Conservation (phyloP, 2,797 vertebrate species). For the Scolopax bukidnonensis region DNA sequence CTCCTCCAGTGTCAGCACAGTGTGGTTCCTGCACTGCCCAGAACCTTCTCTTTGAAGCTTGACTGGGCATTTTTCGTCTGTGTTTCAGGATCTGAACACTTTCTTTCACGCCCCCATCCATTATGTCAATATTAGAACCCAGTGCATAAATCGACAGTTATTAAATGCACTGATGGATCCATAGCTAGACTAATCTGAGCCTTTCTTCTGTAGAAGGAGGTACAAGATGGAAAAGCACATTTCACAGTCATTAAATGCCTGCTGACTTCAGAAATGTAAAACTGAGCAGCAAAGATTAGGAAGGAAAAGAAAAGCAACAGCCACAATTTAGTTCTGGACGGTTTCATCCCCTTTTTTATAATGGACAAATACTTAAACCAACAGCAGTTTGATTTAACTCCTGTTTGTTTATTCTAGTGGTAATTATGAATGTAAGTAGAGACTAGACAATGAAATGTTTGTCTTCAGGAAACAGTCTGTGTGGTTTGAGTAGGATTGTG, state of each 20-base stretch:
- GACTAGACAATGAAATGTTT: neutral
- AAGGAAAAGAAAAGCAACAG: slow-evolving; percentile 1
- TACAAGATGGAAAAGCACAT: neutral
- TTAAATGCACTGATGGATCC: neutral
- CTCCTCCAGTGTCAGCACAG: neutral
- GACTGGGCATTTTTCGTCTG: neutral
- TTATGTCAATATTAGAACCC: neutral
- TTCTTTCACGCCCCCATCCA: rapidly evolving
- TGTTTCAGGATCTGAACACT: neutral
- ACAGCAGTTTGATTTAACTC: slow-evolving; percentile 18
- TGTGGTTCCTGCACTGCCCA: neutral
- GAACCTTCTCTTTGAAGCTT: neutral
- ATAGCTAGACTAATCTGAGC: neutral
- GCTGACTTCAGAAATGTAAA: slow-evolving; percentile 22
- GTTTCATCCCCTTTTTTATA: neutral
- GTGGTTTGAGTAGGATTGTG: slow-evolving; percentile 28
- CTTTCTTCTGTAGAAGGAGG: neutral
- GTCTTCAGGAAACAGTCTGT: slow-evolving; percentile 31
- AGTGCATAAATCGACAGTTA: neutral
- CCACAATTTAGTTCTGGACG: neutral
- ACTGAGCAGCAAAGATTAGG: neutral
- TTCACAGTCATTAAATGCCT: slow-evolving; percentile 6
- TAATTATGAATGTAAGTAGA: neutral
- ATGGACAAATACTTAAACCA: neutral
- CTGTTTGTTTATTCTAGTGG: slow-evolving; percentile 28